phyloP scores from a whole-genome alignment of 2,888 invertebrate genomes.

The Cyclophora punctaria region DNA sequence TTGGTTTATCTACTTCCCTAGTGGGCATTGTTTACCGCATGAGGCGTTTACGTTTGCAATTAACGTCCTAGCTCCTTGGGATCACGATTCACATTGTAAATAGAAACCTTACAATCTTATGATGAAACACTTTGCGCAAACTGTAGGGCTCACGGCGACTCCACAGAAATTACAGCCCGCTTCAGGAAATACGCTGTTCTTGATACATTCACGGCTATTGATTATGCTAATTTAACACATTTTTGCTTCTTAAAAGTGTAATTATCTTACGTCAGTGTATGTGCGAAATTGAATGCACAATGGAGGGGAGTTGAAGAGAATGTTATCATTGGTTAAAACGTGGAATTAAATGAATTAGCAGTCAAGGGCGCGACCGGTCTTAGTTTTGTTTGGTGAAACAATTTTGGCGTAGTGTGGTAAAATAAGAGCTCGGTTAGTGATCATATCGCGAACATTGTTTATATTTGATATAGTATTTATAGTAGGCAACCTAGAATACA shows the following conservation, averaged over 20 bases:
- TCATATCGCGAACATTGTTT: too few relatives aligned
- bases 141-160: too few relatives aligned
- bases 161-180: neutral
- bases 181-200: constrained; percentile 1
- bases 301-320: neutral
- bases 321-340: constrained; percentile 17
- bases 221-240: too few relatives aligned
- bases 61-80: neutral
- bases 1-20: constrained; percentile 5
- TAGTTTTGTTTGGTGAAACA: constrained; percentile 22
- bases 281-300: too few relatives aligned
- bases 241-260: too few relatives aligned
- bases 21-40: constrained; percentile 6
- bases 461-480: too few relatives aligned
- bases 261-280: too few relatives aligned
- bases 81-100: too few relatives aligned
- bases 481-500: too few relatives aligned
- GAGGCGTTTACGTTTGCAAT: constrained; percentile 8
- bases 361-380: constrained; percentile 21
- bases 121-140: too few relatives aligned
- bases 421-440: constrained; percentile 9
- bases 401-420: constrained; percentile 19
- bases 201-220: too few relatives aligned
- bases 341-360: constrained; percentile 19
- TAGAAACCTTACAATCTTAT: too few relatives aligned